Evolutionary conservation across 64 coral and sea anemone species (phyloP).

Genomic region (Acropora tenuis): DNA sequence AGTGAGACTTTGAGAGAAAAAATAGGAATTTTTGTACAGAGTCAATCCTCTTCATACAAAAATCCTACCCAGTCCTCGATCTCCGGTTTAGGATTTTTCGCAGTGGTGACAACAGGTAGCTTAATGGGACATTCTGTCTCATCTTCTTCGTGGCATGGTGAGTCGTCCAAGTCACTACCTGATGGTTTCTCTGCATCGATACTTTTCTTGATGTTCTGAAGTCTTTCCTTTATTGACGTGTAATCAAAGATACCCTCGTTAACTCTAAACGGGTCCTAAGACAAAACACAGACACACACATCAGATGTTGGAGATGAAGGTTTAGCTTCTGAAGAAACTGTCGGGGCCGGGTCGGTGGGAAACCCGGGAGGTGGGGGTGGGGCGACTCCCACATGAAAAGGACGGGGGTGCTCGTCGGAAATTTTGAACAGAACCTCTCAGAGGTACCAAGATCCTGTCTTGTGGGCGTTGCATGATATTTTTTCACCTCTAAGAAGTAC

Average conservation of each 20-base stretch:
- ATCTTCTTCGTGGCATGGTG: conserved; percentile 46
- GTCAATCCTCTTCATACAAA: conserved; percentile 33
- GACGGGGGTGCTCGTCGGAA: too few species aligned
- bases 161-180: conserved; percentile 50
- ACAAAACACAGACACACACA: neutral
- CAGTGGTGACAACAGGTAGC: neutral
- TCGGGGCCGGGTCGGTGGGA: too few species aligned
- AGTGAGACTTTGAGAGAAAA: neutral
- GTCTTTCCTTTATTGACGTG: conserved; percentile 68
- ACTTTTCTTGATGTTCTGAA: conserved; percentile 79
- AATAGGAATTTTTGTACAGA: neutral
- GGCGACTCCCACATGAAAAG: too few species aligned
- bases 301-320: too few species aligned
- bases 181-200: conserved; percentile 62
- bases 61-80: conserved; percentile 32
- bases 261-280: conserved; percentile 78
- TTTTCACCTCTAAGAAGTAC: too few species aligned
- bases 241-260: conserved; percentile 84
- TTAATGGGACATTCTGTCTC: neutral
- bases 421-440: too few species aligned
- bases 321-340: too few species aligned
- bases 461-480: too few species aligned
- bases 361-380: neutral
- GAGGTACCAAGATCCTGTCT: too few species aligned
- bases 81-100: conserved; percentile 15